Base-by-base conservation (phyloP, 1,140 invertebrate species). In the Drosophila kohkoa region DNA sequence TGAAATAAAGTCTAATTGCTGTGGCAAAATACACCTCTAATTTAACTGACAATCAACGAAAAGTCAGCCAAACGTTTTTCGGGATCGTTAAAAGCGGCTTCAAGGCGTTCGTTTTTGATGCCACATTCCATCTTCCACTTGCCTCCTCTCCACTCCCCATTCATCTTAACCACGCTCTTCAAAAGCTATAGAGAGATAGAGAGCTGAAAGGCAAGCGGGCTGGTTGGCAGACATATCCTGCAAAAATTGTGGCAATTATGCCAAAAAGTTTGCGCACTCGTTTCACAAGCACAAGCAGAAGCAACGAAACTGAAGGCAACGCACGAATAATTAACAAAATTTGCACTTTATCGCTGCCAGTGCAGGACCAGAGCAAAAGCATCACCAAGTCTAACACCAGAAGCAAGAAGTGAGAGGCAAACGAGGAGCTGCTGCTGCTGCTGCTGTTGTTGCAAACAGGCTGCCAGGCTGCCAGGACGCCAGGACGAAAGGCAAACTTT, bases 321-420 rank as follows among this genome's bases (percentile, higher is more conserved):
- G 81, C 80, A 87, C 77, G 85, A 89, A 89, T 91, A 90, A 90
- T 90, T 90, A 90, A 90, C 88, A 91, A 90, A 91, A 90, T 90
- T 90, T 91, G 88, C 88, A 90, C 88, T 90, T 90, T 90, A 90
- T 90, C 87, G 87, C 88, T 69, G 63, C 62, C 78, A 71, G 79
- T 88, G 82, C 86, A 81, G 81, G 62, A 75, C 64, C 69, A 7
- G 25, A 30, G 10, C 46, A 54, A 45, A n/a, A n/a, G n/a, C n/a
- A n/a, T n/a, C n/a, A n/a, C n/a, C n/a, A n/a, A 10, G 30, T 6
- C 48, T 11, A 64, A 13, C 16, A 58, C 20, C 55, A 51, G 48
- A 32, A 55, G n/a, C 43, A 51, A 10, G 35, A 38, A 8, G 30
- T 0, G 30, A 32, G 71, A 46, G 54, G 35, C 35, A 38, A 10